Conservation (phyloP, 2,888 invertebrate genomes). For the Plutella xylostella region DNA sequence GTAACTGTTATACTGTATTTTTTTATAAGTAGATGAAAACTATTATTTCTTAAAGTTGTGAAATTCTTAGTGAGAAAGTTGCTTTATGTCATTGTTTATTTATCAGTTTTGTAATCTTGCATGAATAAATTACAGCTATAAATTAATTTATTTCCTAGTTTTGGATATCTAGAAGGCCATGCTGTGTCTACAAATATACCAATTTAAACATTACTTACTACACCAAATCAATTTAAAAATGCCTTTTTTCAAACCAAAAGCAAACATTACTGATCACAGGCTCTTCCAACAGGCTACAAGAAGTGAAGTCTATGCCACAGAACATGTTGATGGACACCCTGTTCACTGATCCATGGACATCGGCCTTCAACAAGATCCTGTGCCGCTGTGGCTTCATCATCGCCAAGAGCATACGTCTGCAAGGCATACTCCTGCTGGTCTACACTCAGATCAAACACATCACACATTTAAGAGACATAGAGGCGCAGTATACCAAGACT, state of each 20-base stretch:
- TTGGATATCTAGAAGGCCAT: too few relatives aligned
- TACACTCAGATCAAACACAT: constrained; percentile 85
- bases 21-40: constrained; percentile 21
- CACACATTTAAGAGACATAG: constrained; percentile 84
- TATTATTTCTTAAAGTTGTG: constrained; percentile 17
- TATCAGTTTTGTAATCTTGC: too few relatives aligned
- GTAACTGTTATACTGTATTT: constrained; percentile 63
- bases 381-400: constrained; percentile 79
- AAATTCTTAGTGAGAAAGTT: constrained; percentile 5
- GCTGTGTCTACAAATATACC: too few relatives aligned
- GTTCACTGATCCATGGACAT: constrained; percentile 89
- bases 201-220: too few relatives aligned
- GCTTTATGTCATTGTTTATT: too few relatives aligned
- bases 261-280: too few relatives aligned
- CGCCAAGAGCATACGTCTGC: constrained; percentile 83
- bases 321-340: constrained; percentile 84
- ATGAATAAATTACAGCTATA: too few relatives aligned
- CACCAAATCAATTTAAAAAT: too few relatives aligned
- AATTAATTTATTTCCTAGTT: too few relatives aligned
- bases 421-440: constrained; percentile 84
- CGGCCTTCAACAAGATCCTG: constrained; percentile 76
- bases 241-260: too few relatives aligned
- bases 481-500: constrained; percentile 89
- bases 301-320: constrained; percentile 89
- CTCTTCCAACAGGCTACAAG: constrained; percentile 81